A percentile compares a stretch with the other conserved stretches of the same genome.
Evolutionary conservation across 2,888 invertebrate species (phyloP).

Genomic region (Harpagoxenus sublaevis): DNA sequence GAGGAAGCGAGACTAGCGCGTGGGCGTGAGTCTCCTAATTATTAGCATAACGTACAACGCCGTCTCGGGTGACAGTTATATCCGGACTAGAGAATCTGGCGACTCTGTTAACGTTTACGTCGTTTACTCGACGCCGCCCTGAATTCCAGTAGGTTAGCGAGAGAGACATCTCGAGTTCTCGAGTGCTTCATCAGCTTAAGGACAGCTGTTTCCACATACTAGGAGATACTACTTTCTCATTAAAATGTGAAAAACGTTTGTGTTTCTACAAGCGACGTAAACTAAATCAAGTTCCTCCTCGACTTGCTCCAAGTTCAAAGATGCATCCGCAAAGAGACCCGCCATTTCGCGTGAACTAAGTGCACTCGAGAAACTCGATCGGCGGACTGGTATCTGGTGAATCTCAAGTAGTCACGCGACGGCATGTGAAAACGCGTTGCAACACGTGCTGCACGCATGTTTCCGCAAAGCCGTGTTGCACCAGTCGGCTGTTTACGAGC

Average conservation of each 20-base stretch:
- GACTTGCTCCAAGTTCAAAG: conserved; percentile 14
- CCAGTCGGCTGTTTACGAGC: conserved; percentile 65
- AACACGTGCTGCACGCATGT: conserved; percentile 80
- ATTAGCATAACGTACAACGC: conserved; percentile 72
- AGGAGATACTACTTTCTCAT: conserved; percentile 51
- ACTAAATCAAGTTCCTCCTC: conserved; percentile 8
- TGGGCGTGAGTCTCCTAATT: conserved; percentile 79
- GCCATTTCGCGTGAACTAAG: conserved; percentile 40
- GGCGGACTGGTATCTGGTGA: conserved; percentile 54
- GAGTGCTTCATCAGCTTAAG: conserved; percentile 42
- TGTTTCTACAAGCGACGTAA: background rate
- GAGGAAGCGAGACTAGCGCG: conserved; percentile 57
- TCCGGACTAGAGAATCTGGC: conserved; percentile 77
- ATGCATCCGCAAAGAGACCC: background rate
- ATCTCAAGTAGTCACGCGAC: conserved; percentile 56
- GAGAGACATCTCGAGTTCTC: conserved; percentile 58
- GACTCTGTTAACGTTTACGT: conserved; percentile 75
- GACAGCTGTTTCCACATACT: conserved; percentile 70
- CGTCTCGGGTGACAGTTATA: conserved; percentile 78
- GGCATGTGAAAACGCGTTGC: conserved; percentile 61
- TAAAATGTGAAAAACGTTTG: conserved; percentile 38
- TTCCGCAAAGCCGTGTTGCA: conserved; percentile 69
- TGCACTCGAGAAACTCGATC: conserved; percentile 57
- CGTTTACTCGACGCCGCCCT: conserved; percentile 67
- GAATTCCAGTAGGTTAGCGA: conserved; percentile 70